Conservation (phyloP, 2,888 invertebrate species). For the Hemaris fuciformis region DNA sequence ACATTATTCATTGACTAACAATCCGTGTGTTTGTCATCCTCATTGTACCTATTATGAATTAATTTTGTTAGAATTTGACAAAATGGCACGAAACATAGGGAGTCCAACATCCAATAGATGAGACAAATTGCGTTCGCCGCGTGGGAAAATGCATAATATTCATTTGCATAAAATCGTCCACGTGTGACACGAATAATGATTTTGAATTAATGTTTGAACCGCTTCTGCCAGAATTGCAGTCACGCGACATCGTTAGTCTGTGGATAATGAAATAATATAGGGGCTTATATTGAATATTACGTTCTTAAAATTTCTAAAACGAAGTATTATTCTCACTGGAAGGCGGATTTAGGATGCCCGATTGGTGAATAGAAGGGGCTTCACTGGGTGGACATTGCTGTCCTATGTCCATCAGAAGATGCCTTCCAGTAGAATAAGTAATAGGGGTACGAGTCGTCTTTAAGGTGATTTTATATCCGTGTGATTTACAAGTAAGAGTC, state of each 20-base stretch:
- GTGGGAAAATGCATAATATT: neutral
- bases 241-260: neutral
- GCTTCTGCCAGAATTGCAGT: neutral
- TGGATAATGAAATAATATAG: neutral
- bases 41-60: neutral
- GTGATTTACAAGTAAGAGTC: slow-evolving; percentile 47
- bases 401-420: too few relatives aligned
- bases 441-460: slow-evolving; percentile 14
- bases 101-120: neutral
- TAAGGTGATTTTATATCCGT: slow-evolving; percentile 17
- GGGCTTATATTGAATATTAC: neutral
- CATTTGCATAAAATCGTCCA: neutral
- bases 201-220: neutral
- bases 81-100: neutral
- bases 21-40: neutral
- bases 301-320: neutral
- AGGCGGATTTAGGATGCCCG: too few relatives aligned
- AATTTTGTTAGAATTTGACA: neutral
- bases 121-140: neutral
- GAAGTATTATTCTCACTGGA: neutral
- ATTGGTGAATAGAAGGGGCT: too few relatives aligned
- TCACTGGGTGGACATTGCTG: too few relatives aligned
- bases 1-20: neutral
- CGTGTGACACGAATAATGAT: neutral
- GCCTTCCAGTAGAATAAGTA: neutral